phyloP scores from a whole-genome alignment of 2,113 vertebrate species.

The Dascyllus trimaculatus region DNA sequence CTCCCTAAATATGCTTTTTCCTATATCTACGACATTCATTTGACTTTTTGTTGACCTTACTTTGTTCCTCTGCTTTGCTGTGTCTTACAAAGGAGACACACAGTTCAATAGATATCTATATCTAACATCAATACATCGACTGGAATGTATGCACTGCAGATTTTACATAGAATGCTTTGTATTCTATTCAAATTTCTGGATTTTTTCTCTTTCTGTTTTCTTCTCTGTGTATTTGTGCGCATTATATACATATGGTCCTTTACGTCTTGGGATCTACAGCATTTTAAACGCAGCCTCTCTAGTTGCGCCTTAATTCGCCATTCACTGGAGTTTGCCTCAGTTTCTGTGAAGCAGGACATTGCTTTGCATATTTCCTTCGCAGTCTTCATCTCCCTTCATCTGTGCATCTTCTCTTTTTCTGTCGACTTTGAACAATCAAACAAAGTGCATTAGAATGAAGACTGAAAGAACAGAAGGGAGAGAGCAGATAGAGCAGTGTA shows the following conservation, averaged over 20 bases:
- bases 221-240: constrained; percentile 3
- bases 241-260: background rate
- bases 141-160: background rate
- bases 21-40: constrained; percentile 15
- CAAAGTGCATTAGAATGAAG: constrained; percentile 25
- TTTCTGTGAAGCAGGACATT: constrained; percentile 15
- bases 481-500: constrained; percentile 38
- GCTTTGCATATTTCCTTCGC: constrained; percentile 27
- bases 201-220: background rate
- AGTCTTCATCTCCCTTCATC: constrained; percentile 13
- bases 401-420: constrained; percentile 24
- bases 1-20: constrained; percentile 1
- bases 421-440: constrained; percentile 40
- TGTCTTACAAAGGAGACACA: background rate
- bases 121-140: background rate
- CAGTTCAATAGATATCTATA: background rate
- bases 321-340: constrained; percentile 3
- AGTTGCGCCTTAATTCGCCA: constrained; percentile 13
- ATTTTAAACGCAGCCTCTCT: constrained; percentile 13
- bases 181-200: background rate
- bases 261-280: background rate
- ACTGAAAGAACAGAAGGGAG: constrained; percentile 42
- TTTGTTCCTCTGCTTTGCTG: background rate
- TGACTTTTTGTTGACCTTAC: constrained; percentile 4
- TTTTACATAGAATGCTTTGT: too few relatives aligned